These are phyloP conservation scores for Brachystomella parvula DNA, from an alignment of 1,140 invertebrate species.

Conservation along the genomic window DNA sequence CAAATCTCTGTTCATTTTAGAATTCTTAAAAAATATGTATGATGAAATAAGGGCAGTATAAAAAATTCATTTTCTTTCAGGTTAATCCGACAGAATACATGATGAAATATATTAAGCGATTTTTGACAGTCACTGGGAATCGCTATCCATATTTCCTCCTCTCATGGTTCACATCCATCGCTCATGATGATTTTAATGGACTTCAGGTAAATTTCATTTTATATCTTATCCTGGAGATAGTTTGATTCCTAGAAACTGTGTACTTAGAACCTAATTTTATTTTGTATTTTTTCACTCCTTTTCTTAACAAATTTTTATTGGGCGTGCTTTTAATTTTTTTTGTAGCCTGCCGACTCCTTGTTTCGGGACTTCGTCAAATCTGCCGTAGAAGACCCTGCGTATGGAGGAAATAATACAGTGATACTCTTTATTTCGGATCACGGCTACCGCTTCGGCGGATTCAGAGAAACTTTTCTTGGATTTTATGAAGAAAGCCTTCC, in stretches of 20 bases:
- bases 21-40: too few species aligned
- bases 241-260: neutral
- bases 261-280: neutral
- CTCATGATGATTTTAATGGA: slow-evolving; percentile 33
- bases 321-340: neutral
- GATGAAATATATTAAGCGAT: slow-evolving; percentile 25
- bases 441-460: slow-evolving; percentile 34
- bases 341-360: slow-evolving; percentile 20
- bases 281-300: neutral
- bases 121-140: neutral
- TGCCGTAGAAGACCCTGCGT: slow-evolving; percentile 6
- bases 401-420: slow-evolving; percentile 27
- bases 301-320: neutral
- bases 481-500: slow-evolving; percentile 38
- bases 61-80: too few species aligned
- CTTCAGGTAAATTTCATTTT: slow-evolving; percentile 28
- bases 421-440: slow-evolving; percentile 39
- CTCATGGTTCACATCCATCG: slow-evolving; percentile 35
- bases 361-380: slow-evolving; percentile 22
- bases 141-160: slow-evolving; percentile 31
- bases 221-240: neutral
- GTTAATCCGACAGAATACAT: slow-evolving; percentile 24
- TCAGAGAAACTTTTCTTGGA: slow-evolving; percentile 37
- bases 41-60: too few species aligned
- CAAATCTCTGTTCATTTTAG: too few species aligned